Evolutionary conservation across 92 coral and sea anemone species (phyloP), one percentile per base, ranked within the genome.

Genomic region (Chrysogorgia sp.): DNA sequence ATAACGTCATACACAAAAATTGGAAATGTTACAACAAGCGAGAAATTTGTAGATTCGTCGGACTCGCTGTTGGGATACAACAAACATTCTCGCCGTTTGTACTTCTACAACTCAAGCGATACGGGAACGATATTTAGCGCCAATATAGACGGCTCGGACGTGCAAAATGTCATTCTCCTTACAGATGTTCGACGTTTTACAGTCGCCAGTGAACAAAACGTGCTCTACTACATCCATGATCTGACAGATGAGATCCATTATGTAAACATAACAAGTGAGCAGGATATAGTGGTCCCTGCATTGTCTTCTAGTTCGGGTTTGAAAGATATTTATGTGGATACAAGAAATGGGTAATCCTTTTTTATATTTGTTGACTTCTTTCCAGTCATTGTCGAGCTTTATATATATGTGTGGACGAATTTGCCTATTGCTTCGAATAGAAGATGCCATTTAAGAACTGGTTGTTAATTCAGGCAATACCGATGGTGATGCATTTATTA

Each of bases 141-240:
- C 2, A 30, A 69, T 25, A 22, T 23, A 37, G 76, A 69, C 25
- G 76, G 76, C 19, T 47, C 76, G 1, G 76, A 69, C 17, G 53
- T 47, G 7, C 53, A n/a, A 7, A 47, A 12, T 47, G 53, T 47
- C 2, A 2, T 15, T 6, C 17, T 6, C 14, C 2, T n/a, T 6
- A n/a, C 7, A 6, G 2, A 47, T 6, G 2, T 47, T 2, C 7
- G 2, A 47, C 2, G 14, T 7, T 69, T 69, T 28, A 69, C 59
- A 24, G 59, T 69, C n/a, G 76, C 45, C 26, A 17, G 61, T 7
- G 8, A 31, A 47, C 50, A 69, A 21, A 48, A 69, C 19, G 10
- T 69, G 2, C 45, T 69, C 23, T 69, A 69, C n/a, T 69, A 69
- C 22, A 31, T 69, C 15, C 60, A 69, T 22, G 25, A 15, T 0